These are phyloP conservation scores for Theonella swinhoei DNA, from an alignment of 37 sponge, comb jelly and placozoan species.

Conservation along the genomic window DNA sequence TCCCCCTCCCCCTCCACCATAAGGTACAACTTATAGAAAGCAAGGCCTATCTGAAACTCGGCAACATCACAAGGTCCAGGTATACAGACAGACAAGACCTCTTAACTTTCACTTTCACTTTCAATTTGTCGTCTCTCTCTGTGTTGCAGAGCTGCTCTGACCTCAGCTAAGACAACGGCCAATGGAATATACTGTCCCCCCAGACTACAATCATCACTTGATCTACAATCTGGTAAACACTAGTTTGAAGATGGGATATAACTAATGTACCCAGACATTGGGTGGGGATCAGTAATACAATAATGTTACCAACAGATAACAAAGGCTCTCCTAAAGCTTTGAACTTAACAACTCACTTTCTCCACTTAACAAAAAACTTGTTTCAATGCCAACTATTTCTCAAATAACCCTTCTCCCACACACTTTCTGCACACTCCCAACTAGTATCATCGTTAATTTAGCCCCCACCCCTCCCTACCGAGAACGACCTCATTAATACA, in stretches of 20 bases:
- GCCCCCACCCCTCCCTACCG: too few relatives aligned
- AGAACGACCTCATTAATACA: too few relatives aligned
- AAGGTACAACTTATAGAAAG: conserved; percentile 96
- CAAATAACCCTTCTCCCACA: too few relatives aligned
- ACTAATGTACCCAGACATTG: not conserved
- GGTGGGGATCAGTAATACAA: too few relatives aligned
- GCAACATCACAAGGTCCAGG: conserved; percentile 84
- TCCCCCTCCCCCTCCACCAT: conserved; percentile 1
- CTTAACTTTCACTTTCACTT: not conserved
- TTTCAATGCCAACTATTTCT: too few relatives aligned
- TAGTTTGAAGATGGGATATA: not conserved
- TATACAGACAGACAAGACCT: not conserved
- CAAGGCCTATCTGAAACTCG: conserved; percentile 87
- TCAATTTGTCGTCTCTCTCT: not conserved
- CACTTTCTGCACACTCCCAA: too few relatives aligned
- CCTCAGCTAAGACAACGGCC: conserved; percentile 97
- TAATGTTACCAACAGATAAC: too few relatives aligned
- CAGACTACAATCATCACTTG: conserved; percentile 89
- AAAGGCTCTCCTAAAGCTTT: too few relatives aligned
- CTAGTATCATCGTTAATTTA: too few relatives aligned
- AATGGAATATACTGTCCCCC: conserved; percentile 98
- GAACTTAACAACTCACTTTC: too few relatives aligned
- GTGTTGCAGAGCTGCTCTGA: conserved; percentile 91
- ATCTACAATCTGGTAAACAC: conserved; percentile 87
- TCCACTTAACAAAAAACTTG: too few relatives aligned